Evolutionary conservation across 2,797 vertebrate species (phyloP), one percentile per base, ranked within the genome.

Genomic region (Hipposideros larvatus): DNA sequence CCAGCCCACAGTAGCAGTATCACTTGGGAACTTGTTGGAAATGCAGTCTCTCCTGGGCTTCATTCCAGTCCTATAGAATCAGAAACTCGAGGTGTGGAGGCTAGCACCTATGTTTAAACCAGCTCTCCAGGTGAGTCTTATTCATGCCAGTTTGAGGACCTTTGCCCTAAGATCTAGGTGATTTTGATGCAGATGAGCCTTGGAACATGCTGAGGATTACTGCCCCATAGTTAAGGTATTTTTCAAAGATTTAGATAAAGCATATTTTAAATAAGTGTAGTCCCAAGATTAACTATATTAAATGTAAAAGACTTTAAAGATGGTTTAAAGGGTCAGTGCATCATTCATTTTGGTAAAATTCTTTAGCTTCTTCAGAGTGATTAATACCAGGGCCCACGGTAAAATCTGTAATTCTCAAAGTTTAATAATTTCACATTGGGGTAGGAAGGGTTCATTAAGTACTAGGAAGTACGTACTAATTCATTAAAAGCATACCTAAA

Each of bases 401-500:
- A 87, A 93, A 80, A 53, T 85, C 26, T 85, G 1, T 68, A 95
- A n/a, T 91, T 93, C 26, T 95, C 59, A 11, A 93, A 95, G 51
- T 71, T 88, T 55, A 82, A 63, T 88, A 63, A 92, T 94, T 95
- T 89, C 21, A 59, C 53, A 48, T 37, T 79, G 48, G 48, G 31
- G n/a, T 70, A 95, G 55, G 34, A 86, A 93, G 11, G 22, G 19
- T 83, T 89, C 71, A 65, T 68, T 93, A 85, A 87, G 63, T 88
- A 78, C 53, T 94, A 57, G 31, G 83, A 79, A 87, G 14, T 85
- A 43, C n/a, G 87, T 78, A 68, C 7, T 57, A 74, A 55, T 95
- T 96, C 26, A 83, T 87, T 89, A 87, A 97, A 95, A 92, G 34
- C 73, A 90, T 94, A 86, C 15, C 15, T 82, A 96, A 92, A 92